A percentile compares a stretch with the other conserved stretches of the same genome.
Conservation (phyloP, 2,113 vertebrate species). For the Chamaetylas fuelleborni region DNA sequence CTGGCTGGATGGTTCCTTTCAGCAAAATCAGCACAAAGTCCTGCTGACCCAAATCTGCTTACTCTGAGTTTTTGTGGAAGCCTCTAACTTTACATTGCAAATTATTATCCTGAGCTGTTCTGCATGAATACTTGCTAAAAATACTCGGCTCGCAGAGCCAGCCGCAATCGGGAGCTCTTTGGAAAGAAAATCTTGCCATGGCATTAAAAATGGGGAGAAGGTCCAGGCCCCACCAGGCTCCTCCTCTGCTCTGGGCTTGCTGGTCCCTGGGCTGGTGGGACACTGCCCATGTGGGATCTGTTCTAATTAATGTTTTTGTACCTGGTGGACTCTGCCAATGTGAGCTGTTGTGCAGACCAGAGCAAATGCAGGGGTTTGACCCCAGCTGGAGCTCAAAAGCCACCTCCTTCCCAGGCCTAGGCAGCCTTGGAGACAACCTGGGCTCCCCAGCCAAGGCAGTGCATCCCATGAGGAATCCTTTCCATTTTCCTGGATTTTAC, state of each 20-base stretch:
- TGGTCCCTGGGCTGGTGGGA: not conserved
- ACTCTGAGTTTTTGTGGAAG: not conserved
- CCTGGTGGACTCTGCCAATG: rapidly evolving
- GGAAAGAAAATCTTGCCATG: not conserved
- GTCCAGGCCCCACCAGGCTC: not conserved
- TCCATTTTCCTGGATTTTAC: not conserved
- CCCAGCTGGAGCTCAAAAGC: rapidly evolving
- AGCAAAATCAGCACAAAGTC: not conserved
- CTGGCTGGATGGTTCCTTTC: not conserved
- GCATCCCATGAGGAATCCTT: not conserved
- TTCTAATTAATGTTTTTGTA: rapidly evolving
- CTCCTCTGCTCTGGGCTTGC: not conserved
- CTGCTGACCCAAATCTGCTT: not conserved
- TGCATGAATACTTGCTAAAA: not conserved
- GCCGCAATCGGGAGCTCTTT: not conserved
- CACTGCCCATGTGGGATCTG: rapidly evolving
- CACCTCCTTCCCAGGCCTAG: not conserved
- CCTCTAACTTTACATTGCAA: not conserved
- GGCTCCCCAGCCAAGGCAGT: not conserved
- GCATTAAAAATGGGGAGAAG: not conserved
- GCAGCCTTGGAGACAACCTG: not conserved
- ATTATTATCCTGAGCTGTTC: not conserved
- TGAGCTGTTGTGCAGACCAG: not conserved
- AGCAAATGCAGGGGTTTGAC: not conserved
- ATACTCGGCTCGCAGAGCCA: not conserved